Base-by-base conservation (phyloP, 2,797 vertebrate genomes). In the Cossypha heuglini region DNA sequence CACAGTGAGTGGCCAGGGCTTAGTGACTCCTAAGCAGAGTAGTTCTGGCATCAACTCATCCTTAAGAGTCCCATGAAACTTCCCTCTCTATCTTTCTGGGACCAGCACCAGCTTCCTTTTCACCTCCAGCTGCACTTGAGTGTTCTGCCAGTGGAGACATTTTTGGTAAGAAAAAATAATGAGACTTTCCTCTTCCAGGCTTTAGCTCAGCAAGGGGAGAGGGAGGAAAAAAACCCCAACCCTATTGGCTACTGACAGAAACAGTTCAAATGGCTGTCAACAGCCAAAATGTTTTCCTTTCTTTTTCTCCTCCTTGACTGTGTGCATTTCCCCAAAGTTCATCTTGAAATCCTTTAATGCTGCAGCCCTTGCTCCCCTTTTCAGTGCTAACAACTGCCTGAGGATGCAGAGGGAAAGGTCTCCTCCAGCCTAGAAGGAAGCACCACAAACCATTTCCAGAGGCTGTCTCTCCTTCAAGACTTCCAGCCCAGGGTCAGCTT, bases 91-190 rank as follows among this genome's bases (percentile, higher is more conserved):
- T 63, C 31, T 33, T 64, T 6, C 22, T 83, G 26, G 13, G n/a
- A 11, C 7, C 51, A 94, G 10, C 17, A 62, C 4, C 16, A 62
- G 4, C 9, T 72, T 68, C 16, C 24, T 79, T 85, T 62, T 6
- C 33, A n/a, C 16, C 17, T 74, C 16, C 24, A 43, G 20, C 28
- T 82, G 21, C 63, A 45, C 20, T 20, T 48, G 9, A 63, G 5
- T 0, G 0, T 21, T 48, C 43, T 43, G 46, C 46, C 19, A 66
- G 43, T 29, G 12, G 21, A 85, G 35, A 72, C 0, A 2, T 14
- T 62, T 78, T 35, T 40, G 6, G 2, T 48, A 51, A 88, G 25
- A 77, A 90, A 74, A 80, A 35, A 13, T 5, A 83, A 9, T 26
- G 3, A 15, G 16, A 28, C 5, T 54, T 80, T 77, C 22, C 14